phyloP scores from a whole-genome alignment of 2,888 invertebrate species.

The Trachelus stipa region DNA sequence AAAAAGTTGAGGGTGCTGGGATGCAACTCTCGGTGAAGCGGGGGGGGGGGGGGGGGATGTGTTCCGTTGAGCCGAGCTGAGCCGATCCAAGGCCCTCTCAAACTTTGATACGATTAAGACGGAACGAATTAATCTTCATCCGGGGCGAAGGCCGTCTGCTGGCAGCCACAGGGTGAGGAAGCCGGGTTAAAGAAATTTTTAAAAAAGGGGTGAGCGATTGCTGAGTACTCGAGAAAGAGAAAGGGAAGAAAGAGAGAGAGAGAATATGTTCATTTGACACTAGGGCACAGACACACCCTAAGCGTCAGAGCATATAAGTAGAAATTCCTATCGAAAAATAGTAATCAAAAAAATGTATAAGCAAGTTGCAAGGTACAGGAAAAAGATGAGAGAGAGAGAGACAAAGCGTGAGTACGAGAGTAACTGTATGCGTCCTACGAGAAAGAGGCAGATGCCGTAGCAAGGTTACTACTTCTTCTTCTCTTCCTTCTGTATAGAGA shows the following conservation, averaged over 20 bases:
- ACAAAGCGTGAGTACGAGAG: too few species aligned
- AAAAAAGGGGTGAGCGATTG: conserved; percentile 54
- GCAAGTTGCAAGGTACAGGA: too few species aligned
- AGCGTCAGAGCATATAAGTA: too few species aligned
- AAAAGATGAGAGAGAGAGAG: too few species aligned
- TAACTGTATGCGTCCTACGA: too few species aligned
- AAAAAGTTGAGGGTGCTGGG: conserved; percentile 41
- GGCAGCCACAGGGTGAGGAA: conserved; percentile 41
- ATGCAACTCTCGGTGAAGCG: conserved; percentile 26
- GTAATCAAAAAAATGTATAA: too few species aligned
- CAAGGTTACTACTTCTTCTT: too few species aligned
- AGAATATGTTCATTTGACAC: too few species aligned
- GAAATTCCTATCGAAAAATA: too few species aligned
- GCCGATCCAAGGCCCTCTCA: conserved; percentile 44
- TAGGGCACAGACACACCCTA: too few species aligned
- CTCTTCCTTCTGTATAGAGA: too few species aligned
- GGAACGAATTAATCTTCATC: conserved; percentile 67
- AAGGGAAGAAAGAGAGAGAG: conserved; percentile 34
- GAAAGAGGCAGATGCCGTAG: too few species aligned
- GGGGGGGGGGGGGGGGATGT: conserved; percentile 40
- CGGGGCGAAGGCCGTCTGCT: conserved; percentile 51
- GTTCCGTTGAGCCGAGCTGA: conserved; percentile 52
- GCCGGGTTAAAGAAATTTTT: conserved; percentile 29
- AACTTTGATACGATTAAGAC: conserved; percentile 67
- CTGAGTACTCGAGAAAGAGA: conserved; percentile 42